These are phyloP conservation scores for Microcebus jonahi DNA, from an alignment of 2,113 vertebrate genomes.

Conservation along the genomic window DNA sequence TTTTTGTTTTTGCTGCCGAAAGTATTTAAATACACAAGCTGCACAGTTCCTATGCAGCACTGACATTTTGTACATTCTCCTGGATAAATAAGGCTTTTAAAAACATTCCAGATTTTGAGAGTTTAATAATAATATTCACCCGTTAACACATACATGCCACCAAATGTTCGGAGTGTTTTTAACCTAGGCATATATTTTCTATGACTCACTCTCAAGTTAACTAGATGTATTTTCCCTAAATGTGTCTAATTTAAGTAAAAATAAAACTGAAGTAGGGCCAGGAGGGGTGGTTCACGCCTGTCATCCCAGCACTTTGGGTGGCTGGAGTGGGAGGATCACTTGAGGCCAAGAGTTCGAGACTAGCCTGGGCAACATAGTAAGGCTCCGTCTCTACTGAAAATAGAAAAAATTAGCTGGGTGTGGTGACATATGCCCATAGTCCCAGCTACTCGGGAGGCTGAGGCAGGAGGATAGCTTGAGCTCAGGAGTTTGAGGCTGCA, in stretches of 20 bases:
- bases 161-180: conserved; percentile 13
- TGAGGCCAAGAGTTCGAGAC: no score
- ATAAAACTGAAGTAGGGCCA: neutral
- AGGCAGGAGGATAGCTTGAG: no score
- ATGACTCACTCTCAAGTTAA: conserved; percentile 12
- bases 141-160: conserved; percentile 61
- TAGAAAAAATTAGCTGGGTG: neutral
- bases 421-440: neutral
- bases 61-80: conserved; percentile 68
- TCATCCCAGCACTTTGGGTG: no score
- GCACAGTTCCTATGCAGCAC: conserved; percentile 65
- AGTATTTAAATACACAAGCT: conserved; percentile 78
- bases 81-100: conserved; percentile 53
- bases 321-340: no score
- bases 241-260: conserved; percentile 34
- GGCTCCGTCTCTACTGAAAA: neutral
- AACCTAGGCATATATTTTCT: conserved; percentile 9
- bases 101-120: conserved; percentile 53
- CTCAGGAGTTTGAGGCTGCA: neutral
- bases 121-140: conserved; percentile 27
- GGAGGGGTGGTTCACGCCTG: no score
- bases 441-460: neutral
- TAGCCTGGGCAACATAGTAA: no score
- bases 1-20: conserved; percentile 61
- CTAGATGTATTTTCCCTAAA: conserved; percentile 54